A percentile compares a stretch with the other conserved stretches of the same genome.
Conservation (phyloP, 1,140 invertebrate species). For the Scylla paramamosain region DNA sequence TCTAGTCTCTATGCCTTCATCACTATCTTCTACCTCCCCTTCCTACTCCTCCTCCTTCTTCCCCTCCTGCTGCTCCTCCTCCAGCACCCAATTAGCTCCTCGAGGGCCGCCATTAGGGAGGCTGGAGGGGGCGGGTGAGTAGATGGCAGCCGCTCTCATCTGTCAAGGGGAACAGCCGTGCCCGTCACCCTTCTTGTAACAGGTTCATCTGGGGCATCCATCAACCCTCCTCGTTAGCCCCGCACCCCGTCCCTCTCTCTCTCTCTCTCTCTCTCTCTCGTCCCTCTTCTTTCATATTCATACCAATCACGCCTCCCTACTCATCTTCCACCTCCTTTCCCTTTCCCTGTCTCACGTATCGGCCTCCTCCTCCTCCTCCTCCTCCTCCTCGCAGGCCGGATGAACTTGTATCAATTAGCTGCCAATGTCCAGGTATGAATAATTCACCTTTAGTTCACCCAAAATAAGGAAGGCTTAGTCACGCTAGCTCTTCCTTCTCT, state of each 20-base stretch:
- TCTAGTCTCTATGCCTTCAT: too few species aligned
- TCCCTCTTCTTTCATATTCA: not conserved
- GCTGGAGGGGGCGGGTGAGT: not conserved
- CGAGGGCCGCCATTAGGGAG: not conserved
- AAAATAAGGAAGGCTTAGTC: slow-evolving; percentile 39
- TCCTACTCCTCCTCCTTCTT: not conserved
- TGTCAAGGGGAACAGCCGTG: not conserved
- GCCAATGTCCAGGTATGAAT: slow-evolving; percentile 66
- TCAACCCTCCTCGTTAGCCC: slow-evolving; percentile 17
- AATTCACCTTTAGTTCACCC: slow-evolving; percentile 49
- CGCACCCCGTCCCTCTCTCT: not conserved
- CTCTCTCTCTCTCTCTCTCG: slow-evolving; percentile 21
- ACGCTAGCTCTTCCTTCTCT: not conserved
- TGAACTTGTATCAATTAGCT: slow-evolving; percentile 73
- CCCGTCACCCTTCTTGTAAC: slow-evolving; percentile 28
- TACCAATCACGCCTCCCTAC: too few species aligned
- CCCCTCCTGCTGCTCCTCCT: not conserved
- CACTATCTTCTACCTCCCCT: not conserved
- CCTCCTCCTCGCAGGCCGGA: not conserved
- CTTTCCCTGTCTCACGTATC: not conserved
- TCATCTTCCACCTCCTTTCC: not conserved
- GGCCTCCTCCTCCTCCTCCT: not conserved
- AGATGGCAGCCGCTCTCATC: not conserved
- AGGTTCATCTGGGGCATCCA: slow-evolving; percentile 22
- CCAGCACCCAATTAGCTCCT: not conserved